Percentiles rank a stretch among this genome's conserved stretches.
Conservation (phyloP, 2,113 vertebrate genomes). For the Litocranius walleri region DNA sequence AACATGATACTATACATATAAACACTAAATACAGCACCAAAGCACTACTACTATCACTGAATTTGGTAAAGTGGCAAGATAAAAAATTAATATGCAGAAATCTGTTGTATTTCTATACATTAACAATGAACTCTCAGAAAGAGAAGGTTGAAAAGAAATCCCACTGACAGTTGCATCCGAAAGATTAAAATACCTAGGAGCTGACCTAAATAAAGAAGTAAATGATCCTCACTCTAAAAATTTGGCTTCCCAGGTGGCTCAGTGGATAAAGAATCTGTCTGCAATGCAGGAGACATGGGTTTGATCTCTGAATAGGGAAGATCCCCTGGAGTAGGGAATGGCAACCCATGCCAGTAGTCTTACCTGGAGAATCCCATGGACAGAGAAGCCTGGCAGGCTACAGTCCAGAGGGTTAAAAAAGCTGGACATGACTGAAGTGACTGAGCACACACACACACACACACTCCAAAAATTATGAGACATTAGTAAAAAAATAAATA, state of each 20-base stretch:
- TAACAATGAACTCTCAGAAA: not conserved
- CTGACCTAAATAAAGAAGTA: not conserved
- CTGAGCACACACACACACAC: not conserved
- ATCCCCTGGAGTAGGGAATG: not conserved
- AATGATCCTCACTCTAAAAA: not conserved
- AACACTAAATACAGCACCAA: not conserved
- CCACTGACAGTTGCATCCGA: not conserved
- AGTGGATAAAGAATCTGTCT: not conserved
- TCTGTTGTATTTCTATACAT: not conserved
- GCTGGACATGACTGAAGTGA: not conserved
- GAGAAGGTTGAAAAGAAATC: not conserved
- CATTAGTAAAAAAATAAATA: not conserved
- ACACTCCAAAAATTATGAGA: not conserved
- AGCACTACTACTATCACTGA: not conserved
- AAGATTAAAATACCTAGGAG: not conserved
- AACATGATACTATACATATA: not conserved
- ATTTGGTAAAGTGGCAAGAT: not conserved
- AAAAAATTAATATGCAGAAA: not conserved
- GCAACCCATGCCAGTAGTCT: not conserved
- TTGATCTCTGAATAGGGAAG: not conserved
- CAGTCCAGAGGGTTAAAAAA: not conserved
- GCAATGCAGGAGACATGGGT: not conserved
- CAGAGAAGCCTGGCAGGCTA: not conserved
- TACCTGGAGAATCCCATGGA: not conserved
- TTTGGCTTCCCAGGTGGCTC: not conserved